Evolutionary conservation across 1,140 invertebrate genomes (phyloP), one percentile per base, ranked within the genome.

Genomic region (Aphelinus atriplicis): DNA sequence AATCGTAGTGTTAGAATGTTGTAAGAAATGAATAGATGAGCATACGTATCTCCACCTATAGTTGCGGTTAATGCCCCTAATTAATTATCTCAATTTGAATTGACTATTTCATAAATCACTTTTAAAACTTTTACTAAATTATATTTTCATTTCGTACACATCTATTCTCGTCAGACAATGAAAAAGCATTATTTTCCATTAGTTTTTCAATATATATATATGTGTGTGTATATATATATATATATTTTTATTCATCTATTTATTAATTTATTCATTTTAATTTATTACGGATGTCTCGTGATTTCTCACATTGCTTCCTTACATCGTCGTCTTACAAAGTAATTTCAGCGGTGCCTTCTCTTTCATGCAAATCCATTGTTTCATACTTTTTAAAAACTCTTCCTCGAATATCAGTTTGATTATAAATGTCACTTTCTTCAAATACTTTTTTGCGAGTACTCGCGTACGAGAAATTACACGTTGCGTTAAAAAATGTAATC

Each of bases 261-360:
- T 65, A 45, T 65, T 71, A 75, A 58, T 71, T 68, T 69, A 60
- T 53, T 53, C 9, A 6, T 62, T 51, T 74, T 56, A 60, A 68
- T 62, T 46, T 71, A n/a, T 71, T 75, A 65, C 45, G 3, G 55
- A 60, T 75, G 48, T 66, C 62, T 75, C 48, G 64, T 75, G 66
- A 64, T 63, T 75, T 50, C 6, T 64, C 60, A 75, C 61, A 75
- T 65, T 71, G 55, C 60, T 75, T 75, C 9, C 48, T 75, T 75
- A 7, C n/a, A 48, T 43, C 4, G 56, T 75, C 53, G 62, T 76
- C 70, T 76, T 71, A 76, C 75, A 76, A 76, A 76, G 70, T 76
- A 76, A 71, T 76, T 76, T 76, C 69, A 68, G 56, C 65, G 6
- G 6, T 56, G 51, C 10, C 43, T 9, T 50, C 66, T 7, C 43